Evolutionary conservation across 2,797 vertebrate genomes (phyloP).

Genomic region (Sebastes kiyomatsui): DNA sequence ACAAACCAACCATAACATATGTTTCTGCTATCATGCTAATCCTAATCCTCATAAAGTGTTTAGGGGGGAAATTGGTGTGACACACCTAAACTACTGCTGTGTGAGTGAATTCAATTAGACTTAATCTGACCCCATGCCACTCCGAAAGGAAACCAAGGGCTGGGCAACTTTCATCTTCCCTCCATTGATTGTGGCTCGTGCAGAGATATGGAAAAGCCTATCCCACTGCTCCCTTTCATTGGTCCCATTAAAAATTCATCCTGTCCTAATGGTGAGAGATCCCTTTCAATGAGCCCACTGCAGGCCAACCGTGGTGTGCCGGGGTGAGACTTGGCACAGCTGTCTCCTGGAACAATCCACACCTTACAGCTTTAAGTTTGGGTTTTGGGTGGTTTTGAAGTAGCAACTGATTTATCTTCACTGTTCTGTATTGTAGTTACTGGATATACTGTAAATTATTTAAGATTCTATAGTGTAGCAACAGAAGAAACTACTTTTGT

Average conservation of each 20-base stretch:
- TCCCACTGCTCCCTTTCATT: conserved; percentile 84
- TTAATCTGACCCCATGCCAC: conserved; percentile 81
- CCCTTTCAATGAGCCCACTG: conserved; percentile 69
- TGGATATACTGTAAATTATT: neutral
- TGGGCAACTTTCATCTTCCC: conserved; percentile 81
- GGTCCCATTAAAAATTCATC: conserved; percentile 83
- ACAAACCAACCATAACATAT: conserved; percentile 37
- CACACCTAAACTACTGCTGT: conserved; percentile 77
- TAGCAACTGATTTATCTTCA: neutral
- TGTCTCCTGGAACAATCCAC: conserved; percentile 39
- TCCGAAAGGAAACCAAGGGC: conserved; percentile 74
- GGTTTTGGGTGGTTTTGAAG: neutral
- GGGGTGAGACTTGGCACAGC: conserved; percentile 60
- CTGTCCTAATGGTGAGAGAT: conserved; percentile 75
- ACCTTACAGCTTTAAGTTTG: conserved; percentile 23
- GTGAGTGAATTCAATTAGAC: conserved; percentile 79
- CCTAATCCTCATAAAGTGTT: conserved; percentile 69
- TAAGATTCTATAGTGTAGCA: neutral
- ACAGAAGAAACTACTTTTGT: neutral
- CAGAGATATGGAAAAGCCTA: conserved; percentile 80
- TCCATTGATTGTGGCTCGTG: conserved; percentile 81
- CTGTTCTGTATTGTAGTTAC: neutral
- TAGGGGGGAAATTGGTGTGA: conserved; percentile 58
- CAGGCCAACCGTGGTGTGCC: conserved; percentile 49
- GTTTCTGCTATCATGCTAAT: conserved; percentile 53